Conservation (phyloP, 2,113 vertebrate species). For the Lophura nycthemera region DNA sequence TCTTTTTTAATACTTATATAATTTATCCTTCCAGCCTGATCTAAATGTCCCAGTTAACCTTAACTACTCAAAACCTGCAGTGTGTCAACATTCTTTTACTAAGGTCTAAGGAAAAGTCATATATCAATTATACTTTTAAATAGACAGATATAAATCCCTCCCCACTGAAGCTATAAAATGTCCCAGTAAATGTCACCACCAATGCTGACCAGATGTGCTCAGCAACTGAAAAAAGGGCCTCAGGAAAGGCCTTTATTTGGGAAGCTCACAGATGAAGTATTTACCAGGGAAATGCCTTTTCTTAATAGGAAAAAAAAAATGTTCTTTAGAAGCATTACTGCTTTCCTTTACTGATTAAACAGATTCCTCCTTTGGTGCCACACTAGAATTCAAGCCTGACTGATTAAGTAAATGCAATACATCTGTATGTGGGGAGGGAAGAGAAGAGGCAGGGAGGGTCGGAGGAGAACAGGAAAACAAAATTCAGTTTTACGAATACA, state of each 20-base stretch:
- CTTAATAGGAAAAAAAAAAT: neutral
- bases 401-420: slow-evolving; percentile 50
- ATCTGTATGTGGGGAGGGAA: neutral
- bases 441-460: neutral
- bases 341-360: neutral
- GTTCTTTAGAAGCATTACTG: neutral
- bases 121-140: too few species aligned
- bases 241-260: neutral
- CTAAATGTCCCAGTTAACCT: too few species aligned
- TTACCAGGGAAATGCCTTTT: slow-evolving; percentile 10
- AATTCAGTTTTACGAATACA: neutral
- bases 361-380: neutral
- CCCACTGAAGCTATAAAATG: neutral
- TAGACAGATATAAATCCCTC: neutral
- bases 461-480: neutral
- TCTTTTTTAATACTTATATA: too few species aligned
- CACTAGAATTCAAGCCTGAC: neutral
- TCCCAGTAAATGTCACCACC: slow-evolving; percentile 8
- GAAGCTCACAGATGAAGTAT: neutral
- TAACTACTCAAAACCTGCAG: too few species aligned
- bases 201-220: neutral
- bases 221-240: neutral
- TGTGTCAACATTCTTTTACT: too few species aligned
- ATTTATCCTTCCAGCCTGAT: too few species aligned
- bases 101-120: too few species aligned